A percentile compares a stretch with the other conserved stretches of the same genome.
phyloP scores from a whole-genome alignment of 2,888 invertebrate species.

The Saturnia pavonia region DNA sequence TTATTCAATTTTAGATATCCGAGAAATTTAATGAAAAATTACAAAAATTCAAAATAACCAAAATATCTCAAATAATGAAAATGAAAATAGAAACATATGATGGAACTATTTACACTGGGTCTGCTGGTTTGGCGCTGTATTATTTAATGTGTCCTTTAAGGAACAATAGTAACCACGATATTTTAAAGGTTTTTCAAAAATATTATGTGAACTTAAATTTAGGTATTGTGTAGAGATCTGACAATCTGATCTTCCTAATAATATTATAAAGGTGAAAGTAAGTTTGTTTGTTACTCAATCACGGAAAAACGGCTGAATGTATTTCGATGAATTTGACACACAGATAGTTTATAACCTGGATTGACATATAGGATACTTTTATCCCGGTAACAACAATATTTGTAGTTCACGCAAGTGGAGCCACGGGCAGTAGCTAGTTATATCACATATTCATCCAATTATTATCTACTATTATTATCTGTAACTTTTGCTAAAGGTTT shows the following conservation, averaged over 20 bases:
- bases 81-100: constrained; percentile 77
- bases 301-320: too few relatives aligned
- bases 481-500: neutral
- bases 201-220: neutral
- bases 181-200: constrained; percentile 46
- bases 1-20: constrained; percentile 67
- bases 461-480: neutral
- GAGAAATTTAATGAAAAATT: constrained; percentile 66
- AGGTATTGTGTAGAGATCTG: neutral
- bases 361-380: too few relatives aligned
- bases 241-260: too few relatives aligned
- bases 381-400: too few relatives aligned
- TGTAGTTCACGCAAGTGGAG: too few relatives aligned
- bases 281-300: too few relatives aligned
- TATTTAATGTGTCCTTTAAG: constrained; percentile 77
- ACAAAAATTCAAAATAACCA: constrained; percentile 60
- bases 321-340: too few relatives aligned
- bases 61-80: constrained; percentile 55
- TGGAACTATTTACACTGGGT: constrained; percentile 89
- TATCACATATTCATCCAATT: neutral
- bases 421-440: too few relatives aligned
- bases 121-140: constrained; percentile 85
- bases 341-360: too few relatives aligned
- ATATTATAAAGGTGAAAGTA: too few relatives aligned
- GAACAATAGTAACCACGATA: constrained; percentile 42